Base-by-base conservation (phyloP, 2,888 invertebrate genomes). In the Ditula angustiorana region DNA sequence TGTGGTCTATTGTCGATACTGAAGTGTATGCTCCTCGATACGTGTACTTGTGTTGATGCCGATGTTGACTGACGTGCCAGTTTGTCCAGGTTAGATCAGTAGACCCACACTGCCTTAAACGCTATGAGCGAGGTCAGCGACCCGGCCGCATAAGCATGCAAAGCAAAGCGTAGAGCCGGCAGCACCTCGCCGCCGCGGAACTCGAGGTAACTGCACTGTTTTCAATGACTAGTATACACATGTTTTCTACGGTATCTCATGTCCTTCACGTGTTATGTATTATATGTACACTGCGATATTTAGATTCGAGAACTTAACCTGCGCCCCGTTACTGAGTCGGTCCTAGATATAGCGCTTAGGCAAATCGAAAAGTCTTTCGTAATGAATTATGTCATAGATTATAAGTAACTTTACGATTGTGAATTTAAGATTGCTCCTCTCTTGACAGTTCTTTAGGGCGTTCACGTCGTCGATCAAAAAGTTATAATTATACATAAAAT, bases 31-130 rank as follows among this genome's bases (percentile, higher is more conserved):
- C 76, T 77, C 60, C 69, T 59, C 67, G 64, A 68, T 62, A 66
- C 64, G 67, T 67, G 67, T 64, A 66, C 65, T 79, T 76, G 74
- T 86, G 83, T 74, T 84, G 80, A 87, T 87, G 82, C 81, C 86
- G 76, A 86, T 83, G 74, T 71, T 82, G 82, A 82, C 76, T 82
- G 79, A 78, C 81, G 84, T 89, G 87, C 85, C 86, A 86, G 87
- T 91, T 80, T 92, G 91, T 92, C 85, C 92, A 92, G 92, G 92
- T 91, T 75, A 75, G 85, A 82, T 41, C 79, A 85, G 74, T 85
- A 88, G 77, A 86, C 49, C 90, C 91, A 91, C 90, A 92, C 90
- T 86, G 90, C 90, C 88, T 87, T 84, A 82, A 83, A 83, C 78
- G 83, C 81, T 79, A 84, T 82, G 81, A 80, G 84, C 84, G 83